Evolutionary conservation across 2,888 invertebrate species (phyloP).

Genomic region (Melanostoma mellinum): DNA sequence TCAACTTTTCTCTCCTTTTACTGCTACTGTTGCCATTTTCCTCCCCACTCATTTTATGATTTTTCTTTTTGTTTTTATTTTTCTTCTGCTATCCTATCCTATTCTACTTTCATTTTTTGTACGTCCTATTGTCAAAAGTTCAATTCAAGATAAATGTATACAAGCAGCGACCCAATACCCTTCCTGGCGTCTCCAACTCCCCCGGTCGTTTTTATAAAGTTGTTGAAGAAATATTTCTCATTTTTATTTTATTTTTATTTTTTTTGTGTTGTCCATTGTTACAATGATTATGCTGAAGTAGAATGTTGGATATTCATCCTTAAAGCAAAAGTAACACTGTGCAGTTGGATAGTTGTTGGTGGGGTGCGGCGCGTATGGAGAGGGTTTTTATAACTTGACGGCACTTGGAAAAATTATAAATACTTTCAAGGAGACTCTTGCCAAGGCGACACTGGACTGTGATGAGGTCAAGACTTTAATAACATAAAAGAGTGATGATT

Average conservation of each 20-base stretch:
- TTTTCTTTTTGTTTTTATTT: constrained; percentile 21
- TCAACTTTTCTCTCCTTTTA: constrained; percentile 57
- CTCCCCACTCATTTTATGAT: constrained; percentile 19
- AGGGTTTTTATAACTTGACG: constrained; percentile 36
- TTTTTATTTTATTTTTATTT: constrained; percentile 27
- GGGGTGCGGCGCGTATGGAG: constrained; percentile 8
- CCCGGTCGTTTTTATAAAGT: constrained; percentile 46
- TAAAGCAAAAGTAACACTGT: constrained; percentile 47
- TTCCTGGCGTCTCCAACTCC: constrained; percentile 3
- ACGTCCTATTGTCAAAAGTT: constrained; percentile 66
- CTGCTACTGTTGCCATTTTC: constrained; percentile 27
- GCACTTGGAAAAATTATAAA: constrained; percentile 52
- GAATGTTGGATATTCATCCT: constrained; percentile 39
- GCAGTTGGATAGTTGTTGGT: neutral
- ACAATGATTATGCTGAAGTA: constrained; percentile 50
- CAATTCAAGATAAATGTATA: constrained; percentile 69
- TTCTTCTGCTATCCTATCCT: constrained; percentile 6
- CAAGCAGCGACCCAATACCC: constrained; percentile 35
- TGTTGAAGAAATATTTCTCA: constrained; percentile 50
- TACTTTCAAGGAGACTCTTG: constrained; percentile 23
- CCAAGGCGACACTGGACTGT: neutral
- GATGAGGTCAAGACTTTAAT: constrained; percentile 10
- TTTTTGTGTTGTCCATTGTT: constrained; percentile 41
- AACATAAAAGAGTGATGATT: constrained; percentile 33
- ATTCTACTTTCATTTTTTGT: constrained; percentile 27